Percentiles rank a stretch among this genome's conserved stretches.
Conservation (phyloP, 2,888 invertebrate genomes). For the Leptinotarsa peninsularis region DNA sequence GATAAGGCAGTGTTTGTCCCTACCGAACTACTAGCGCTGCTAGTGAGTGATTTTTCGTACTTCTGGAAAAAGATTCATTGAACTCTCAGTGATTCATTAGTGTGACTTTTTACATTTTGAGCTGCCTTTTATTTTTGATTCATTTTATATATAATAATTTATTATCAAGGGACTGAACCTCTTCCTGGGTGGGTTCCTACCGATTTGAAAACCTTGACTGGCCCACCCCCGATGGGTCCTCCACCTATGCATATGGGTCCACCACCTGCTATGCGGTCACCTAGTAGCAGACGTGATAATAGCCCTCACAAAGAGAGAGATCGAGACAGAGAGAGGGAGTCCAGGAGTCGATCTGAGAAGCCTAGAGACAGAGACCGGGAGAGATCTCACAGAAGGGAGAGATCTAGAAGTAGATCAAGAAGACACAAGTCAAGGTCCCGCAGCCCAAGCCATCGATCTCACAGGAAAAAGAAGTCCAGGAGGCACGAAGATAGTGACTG, state of each 20-base stretch:
- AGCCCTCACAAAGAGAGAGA: constrained; percentile 59
- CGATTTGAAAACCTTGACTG: constrained; percentile 78
- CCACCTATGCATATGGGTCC: constrained; percentile 61
- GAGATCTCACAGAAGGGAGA: constrained; percentile 75
- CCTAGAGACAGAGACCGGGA: constrained; percentile 65
- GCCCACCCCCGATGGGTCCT: constrained; percentile 68
- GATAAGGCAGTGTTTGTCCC: too few relatives aligned
- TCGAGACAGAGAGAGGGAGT: constrained; percentile 67
- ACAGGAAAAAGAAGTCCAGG: constrained; percentile 76
- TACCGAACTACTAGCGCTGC: too few relatives aligned
- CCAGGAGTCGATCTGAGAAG: constrained; percentile 61
- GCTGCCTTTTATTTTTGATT: background rate
- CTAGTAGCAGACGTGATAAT: constrained; percentile 43
- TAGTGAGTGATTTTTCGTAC: too few relatives aligned
- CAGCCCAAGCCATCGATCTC: constrained; percentile 74
- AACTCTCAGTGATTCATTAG: too few relatives aligned
- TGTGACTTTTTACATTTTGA: too few relatives aligned
- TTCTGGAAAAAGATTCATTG: too few relatives aligned
- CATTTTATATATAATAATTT: constrained; percentile 7
- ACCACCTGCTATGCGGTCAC: constrained; percentile 48
- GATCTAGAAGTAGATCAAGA: constrained; percentile 75
- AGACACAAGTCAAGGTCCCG: constrained; percentile 80
- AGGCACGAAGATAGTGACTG: constrained; percentile 77
- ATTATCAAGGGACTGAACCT: constrained; percentile 51
- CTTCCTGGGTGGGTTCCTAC: constrained; percentile 72